phyloP scores from a whole-genome alignment of 2,888 invertebrate species.

The Chaetogeoica ovagalla region DNA sequence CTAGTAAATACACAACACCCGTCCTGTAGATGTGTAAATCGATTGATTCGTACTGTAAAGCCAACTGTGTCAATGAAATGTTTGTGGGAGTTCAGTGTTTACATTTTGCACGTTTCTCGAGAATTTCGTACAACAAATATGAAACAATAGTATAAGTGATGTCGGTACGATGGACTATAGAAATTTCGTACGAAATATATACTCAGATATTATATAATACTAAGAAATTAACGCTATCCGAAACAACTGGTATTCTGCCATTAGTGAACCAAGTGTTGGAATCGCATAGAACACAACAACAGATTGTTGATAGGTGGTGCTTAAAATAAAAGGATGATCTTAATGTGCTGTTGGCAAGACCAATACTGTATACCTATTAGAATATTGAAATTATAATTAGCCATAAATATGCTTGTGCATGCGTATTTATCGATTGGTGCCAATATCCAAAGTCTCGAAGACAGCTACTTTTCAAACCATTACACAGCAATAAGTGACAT shows the following conservation, averaged over 20 bases:
- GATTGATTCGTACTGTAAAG: conserved; percentile 24
- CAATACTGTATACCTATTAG: conserved; percentile 31
- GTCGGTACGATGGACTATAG: neutral
- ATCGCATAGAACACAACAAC: conserved; percentile 24
- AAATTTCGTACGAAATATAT: neutral
- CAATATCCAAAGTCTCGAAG: conserved; percentile 22
- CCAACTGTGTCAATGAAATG: conserved; percentile 42
- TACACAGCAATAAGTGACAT: neutral
- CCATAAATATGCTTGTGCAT: conserved; percentile 12
- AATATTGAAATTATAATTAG: conserved; percentile 43
- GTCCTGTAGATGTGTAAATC: conserved; percentile 35
- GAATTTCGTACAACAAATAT: conserved; percentile 6
- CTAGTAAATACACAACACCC: conserved; percentile 2
- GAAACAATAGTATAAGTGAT: conserved; percentile 3
- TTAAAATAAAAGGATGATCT: conserved; percentile 35
- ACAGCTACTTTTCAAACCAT: conserved; percentile 10
- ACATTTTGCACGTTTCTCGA: conserved; percentile 41
- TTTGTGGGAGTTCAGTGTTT: conserved; percentile 18
- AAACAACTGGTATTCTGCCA: conserved; percentile 32
- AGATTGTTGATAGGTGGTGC: conserved; percentile 26
- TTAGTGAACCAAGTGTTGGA: neutral
- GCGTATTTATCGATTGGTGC: conserved; percentile 26
- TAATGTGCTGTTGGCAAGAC: conserved; percentile 39
- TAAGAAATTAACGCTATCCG: neutral
- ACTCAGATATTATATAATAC: no score